phyloP scores from a whole-genome alignment of 2,888 invertebrate genomes.

The Chaitophorus viminalis region DNA sequence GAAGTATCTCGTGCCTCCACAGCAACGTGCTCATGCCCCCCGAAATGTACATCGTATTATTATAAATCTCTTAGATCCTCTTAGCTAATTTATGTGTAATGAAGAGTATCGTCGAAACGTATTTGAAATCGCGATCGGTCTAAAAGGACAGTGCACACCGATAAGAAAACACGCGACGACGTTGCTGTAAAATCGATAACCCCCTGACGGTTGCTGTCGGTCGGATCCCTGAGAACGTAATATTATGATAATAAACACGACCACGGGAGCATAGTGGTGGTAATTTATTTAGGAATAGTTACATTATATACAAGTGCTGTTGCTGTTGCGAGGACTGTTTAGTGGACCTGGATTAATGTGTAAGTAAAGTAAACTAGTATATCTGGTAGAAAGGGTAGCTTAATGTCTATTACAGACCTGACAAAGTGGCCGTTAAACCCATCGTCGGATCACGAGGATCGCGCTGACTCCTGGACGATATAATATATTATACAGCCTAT shows the following conservation, averaged over 20 bases:
- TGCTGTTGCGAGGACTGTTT: background rate
- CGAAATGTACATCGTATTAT: too few species aligned
- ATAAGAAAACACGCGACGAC: background rate
- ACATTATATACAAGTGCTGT: background rate
- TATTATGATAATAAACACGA: background rate
- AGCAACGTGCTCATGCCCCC: too few species aligned
- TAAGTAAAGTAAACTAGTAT: background rate
- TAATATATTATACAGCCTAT: background rate
- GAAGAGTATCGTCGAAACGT: too few species aligned
- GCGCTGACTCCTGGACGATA: background rate
- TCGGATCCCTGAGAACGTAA: background rate
- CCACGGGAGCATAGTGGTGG: background rate
- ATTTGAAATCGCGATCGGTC: background rate
- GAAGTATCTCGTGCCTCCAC: too few species aligned
- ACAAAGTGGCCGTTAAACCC: conserved; percentile 15
- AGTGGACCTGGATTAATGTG: conserved; percentile 4
- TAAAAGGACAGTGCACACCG: background rate
- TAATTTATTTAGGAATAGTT: background rate
- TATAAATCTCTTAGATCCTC: too few species aligned
- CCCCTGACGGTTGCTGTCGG: background rate
- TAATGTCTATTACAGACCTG: conserved; percentile 26
- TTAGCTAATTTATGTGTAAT: too few species aligned
- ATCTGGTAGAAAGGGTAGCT: background rate
- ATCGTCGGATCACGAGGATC: background rate
- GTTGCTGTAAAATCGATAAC: background rate